Conservation (phyloP, 2,888 invertebrate species). For the Acanthosepion esculentum region DNA sequence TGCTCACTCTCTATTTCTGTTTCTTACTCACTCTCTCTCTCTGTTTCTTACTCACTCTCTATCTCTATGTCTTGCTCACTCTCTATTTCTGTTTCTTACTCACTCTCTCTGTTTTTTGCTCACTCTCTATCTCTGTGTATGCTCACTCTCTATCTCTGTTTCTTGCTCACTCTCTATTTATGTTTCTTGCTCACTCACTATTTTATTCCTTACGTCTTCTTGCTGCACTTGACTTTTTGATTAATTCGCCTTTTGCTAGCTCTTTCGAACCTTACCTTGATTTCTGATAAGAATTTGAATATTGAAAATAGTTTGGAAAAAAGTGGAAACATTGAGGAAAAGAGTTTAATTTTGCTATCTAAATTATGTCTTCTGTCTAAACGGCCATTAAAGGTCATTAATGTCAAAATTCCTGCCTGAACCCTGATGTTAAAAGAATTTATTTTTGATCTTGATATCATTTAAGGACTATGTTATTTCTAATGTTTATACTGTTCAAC, state of each 20-base stretch:
- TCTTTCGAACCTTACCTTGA: too few relatives aligned
- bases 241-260: too few relatives aligned
- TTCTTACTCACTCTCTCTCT: neutral
- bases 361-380: too few relatives aligned
- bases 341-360: neutral
- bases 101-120: neutral
- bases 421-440: too few relatives aligned
- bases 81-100: neutral
- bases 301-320: too few relatives aligned
- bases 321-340: too few relatives aligned
- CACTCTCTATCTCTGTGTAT: neutral
- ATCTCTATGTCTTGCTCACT: neutral
- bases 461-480: too few relatives aligned
- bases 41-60: neutral
- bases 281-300: too few relatives aligned
- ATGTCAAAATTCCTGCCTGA: too few relatives aligned
- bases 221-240: neutral
- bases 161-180: neutral
- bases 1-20: neutral
- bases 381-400: too few relatives aligned
- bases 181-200: neutral
- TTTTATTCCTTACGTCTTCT: neutral
- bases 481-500: too few relatives aligned
- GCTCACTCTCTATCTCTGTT: neutral
- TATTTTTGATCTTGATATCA: too few relatives aligned